phyloP scores from a whole-genome alignment of 92 coral and sea anemone species.

The Porites cylindrica region DNA sequence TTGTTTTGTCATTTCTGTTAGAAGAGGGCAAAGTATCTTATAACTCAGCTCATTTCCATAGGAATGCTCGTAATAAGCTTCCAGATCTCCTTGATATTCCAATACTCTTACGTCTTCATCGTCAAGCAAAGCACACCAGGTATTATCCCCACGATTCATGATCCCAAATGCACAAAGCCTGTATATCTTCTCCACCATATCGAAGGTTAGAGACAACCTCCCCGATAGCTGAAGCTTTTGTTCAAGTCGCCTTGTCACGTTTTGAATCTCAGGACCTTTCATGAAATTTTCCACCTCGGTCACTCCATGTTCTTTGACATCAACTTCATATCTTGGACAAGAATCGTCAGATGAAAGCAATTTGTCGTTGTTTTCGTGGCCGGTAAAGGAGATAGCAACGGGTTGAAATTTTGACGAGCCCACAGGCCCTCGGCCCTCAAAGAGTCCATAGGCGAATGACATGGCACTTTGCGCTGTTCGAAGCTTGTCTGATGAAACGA shows the following conservation, averaged over 20 bases:
- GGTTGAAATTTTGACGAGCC: constrained; percentile 79
- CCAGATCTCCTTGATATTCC: constrained; percentile 65
- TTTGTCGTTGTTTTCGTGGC: constrained; percentile 74
- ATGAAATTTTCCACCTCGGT: constrained; percentile 33
- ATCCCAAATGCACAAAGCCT: constrained; percentile 71
- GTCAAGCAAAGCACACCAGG: constrained; percentile 76
- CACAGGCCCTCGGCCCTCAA: constrained; percentile 81
- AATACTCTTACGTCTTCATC: constrained; percentile 46
- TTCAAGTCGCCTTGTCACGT: constrained; percentile 45
- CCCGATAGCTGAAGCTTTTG: constrained; percentile 53
- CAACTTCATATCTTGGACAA: constrained; percentile 71
- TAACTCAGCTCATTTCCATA: constrained; percentile 69
- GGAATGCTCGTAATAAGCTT: constrained; percentile 67
- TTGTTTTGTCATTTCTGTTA: constrained; percentile 56
- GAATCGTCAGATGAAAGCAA: constrained; percentile 74
- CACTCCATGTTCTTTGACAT: constrained; percentile 51
- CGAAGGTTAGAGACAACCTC: constrained; percentile 52
- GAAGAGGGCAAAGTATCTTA: constrained; percentile 62
- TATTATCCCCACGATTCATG: constrained; percentile 48
- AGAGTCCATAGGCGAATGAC: constrained; percentile 88
- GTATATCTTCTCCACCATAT: constrained; percentile 50
- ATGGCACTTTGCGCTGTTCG: constrained; percentile 92
- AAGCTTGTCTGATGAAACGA: constrained; percentile 73
- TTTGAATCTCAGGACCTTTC: constrained; percentile 34
- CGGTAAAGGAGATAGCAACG: constrained; percentile 77